A percentile compares a stretch with the other conserved stretches of the same genome.
phyloP scores from a whole-genome alignment of 64 coral and sea anemone species.

The Astreopora myriophthalma region DNA sequence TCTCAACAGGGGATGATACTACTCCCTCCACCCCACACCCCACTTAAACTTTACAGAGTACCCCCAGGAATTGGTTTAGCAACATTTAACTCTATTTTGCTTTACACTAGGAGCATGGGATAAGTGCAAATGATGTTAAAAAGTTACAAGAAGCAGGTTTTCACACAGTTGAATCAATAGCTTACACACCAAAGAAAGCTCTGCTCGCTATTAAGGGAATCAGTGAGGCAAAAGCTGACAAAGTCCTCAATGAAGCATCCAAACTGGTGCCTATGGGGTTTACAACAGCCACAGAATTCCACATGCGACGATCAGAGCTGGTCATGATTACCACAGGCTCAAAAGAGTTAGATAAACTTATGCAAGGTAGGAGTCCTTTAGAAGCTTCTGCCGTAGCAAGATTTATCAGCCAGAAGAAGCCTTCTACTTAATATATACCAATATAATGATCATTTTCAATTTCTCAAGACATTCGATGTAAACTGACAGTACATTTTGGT shows the following conservation, averaged over 20 bases:
- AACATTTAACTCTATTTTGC: not conserved
- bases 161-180: conserved; percentile 87
- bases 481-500: not conserved
- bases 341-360: conserved; percentile 95
- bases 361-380: conserved; percentile 75
- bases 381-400: too few species aligned
- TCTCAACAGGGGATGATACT: too few species aligned
- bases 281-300: conserved; percentile 98
- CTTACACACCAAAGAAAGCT: conserved; percentile 90
- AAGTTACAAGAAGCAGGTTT: conserved; percentile 94
- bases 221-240: conserved; percentile 99
- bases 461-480: not conserved
- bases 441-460: not conserved
- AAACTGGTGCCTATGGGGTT: conserved; percentile 99
- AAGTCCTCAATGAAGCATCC: conserved; percentile 90
- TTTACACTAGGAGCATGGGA: conserved; percentile 74
- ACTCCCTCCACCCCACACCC: too few species aligned
- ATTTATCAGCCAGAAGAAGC: too few species aligned
- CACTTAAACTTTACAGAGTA: not conserved
- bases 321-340: conserved; percentile 96
- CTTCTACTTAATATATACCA: too few species aligned
- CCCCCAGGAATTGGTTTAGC: not conserved
- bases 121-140: conserved; percentile 95
- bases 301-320: conserved; percentile 87
- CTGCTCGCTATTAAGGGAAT: conserved; percentile 93